Evolutionary conservation across 2,888 invertebrate genomes (phyloP).

Genomic region (Furcula furcula): DNA sequence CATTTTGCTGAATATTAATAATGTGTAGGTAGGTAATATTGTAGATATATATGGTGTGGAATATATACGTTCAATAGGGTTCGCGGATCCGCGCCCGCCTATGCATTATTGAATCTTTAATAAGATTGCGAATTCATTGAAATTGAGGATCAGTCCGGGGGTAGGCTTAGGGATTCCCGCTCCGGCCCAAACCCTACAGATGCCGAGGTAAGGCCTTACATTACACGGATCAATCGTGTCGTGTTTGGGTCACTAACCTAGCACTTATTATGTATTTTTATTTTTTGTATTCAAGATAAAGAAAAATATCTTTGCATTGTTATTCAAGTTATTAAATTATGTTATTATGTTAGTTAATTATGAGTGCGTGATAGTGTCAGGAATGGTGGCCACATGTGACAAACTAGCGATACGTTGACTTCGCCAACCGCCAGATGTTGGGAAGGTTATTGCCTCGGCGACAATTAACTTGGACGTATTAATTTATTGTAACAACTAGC

Average conservation of each 20-base stretch:
- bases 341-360: no score
- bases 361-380: slow-evolving; percentile 37
- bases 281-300: slow-evolving; percentile 13
- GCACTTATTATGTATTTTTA: slow-evolving; percentile 27
- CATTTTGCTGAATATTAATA: no score
- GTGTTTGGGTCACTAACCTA: slow-evolving; percentile 33
- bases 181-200: slow-evolving; percentile 47
- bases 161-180: slow-evolving; percentile 42
- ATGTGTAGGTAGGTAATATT: no score
- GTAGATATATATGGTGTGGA: no score
- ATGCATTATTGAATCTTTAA: slow-evolving; percentile 33
- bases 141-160: slow-evolving; percentile 41
- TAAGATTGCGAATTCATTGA: slow-evolving; percentile 45
- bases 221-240: slow-evolving; percentile 43
- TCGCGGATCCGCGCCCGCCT: not conserved
- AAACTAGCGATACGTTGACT: slow-evolving; percentile 52
- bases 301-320: slow-evolving; percentile 18
- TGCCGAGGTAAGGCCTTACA: slow-evolving; percentile 50
- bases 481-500: no score
- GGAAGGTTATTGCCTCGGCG: slow-evolving; percentile 56
- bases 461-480: slow-evolving; percentile 30
- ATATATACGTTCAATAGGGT: not conserved
- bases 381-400: slow-evolving; percentile 74
- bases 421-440: slow-evolving; percentile 67
- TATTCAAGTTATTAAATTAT: slow-evolving; percentile 20